A percentile compares a stretch with the other conserved stretches of the same genome.
phyloP scores from a whole-genome alignment of 2,113 vertebrate genomes.

The Gymnorhina tibicen region DNA sequence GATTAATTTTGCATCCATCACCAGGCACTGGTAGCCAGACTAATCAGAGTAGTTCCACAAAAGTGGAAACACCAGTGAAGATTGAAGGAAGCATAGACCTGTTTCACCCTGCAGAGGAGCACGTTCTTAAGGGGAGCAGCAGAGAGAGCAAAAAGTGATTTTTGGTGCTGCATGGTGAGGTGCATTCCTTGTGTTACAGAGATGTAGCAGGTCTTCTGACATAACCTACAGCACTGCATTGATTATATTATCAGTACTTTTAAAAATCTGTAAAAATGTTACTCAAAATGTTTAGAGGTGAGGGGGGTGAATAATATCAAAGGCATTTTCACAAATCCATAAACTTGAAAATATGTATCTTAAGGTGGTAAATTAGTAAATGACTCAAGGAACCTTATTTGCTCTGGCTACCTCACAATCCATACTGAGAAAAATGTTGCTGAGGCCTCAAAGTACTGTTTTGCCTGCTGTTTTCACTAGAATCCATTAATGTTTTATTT shows the following conservation, averaged over 20 bases:
- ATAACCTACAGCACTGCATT: neutral
- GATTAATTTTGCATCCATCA: neutral
- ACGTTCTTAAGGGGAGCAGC: neutral
- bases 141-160: neutral
- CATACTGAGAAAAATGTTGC: neutral
- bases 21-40: fast-evolving
- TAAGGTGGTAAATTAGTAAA: neutral
- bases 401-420: neutral
- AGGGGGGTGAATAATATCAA: neutral
- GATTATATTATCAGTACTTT: neutral
- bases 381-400: neutral
- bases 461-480: constrained; percentile 31
- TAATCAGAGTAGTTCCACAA: neutral
- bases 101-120: neutral
- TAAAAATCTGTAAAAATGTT: neutral
- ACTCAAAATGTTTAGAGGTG: neutral
- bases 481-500: constrained; percentile 39
- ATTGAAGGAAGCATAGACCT: neutral
- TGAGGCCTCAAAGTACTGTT: neutral
- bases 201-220: neutral
- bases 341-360: neutral
- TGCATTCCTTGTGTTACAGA: neutral
- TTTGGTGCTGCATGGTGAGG: neutral
- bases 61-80: neutral
- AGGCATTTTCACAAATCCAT: neutral